Evolutionary conservation across 2,797 vertebrate genomes (phyloP), one percentile per base, ranked within the genome.

Genomic region (Tauraco hartlaubi): DNA sequence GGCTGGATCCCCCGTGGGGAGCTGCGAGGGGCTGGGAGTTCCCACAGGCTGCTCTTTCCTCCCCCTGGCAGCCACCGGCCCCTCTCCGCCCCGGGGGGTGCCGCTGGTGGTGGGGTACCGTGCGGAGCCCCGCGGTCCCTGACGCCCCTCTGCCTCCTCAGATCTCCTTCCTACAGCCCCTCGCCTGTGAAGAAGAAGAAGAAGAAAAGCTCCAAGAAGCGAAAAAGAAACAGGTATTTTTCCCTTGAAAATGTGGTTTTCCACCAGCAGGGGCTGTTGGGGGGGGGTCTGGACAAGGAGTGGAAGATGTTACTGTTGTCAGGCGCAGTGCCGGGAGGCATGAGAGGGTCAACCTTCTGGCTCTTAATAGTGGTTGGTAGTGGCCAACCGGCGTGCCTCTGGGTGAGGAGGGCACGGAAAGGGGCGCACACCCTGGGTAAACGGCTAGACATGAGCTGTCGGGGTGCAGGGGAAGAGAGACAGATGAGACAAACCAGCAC

Each of bases 141-240:
- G 72, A 97, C 2, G 3, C 10, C 19, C 11, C 23, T 77, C 44
- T 23, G n/a, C 19, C 29, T 72, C 68, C 56, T 12, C 94, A 99
- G 99, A 98, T 99, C 99, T 97, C 99, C 98, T 3, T 99, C 99
- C 61, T 98, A 98, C 71, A 99, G 99, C 96, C 98, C 98, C 77
- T 99, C 99, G 0, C 99, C 99, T 11, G 98, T 98, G 80, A 99
- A 99, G 98, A 99, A 99, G 96, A 99, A 99, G 97, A 99, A 99
- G 90, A 99, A 99, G 98, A 99, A 99, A 98, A 99, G 98, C 97
- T 99, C 99, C 41, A 99, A 99, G 98, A 99, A 99, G 91, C 98
- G 98, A 97, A 99, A 99, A 96, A 98, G 98, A 90, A 99, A 98
- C 96, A 99, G 99, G 99, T 99, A 98, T 37, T 33, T 62, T 26